phyloP scores from a whole-genome alignment of 2,797 vertebrate species.

The Yasuhikotakia modesta region DNA sequence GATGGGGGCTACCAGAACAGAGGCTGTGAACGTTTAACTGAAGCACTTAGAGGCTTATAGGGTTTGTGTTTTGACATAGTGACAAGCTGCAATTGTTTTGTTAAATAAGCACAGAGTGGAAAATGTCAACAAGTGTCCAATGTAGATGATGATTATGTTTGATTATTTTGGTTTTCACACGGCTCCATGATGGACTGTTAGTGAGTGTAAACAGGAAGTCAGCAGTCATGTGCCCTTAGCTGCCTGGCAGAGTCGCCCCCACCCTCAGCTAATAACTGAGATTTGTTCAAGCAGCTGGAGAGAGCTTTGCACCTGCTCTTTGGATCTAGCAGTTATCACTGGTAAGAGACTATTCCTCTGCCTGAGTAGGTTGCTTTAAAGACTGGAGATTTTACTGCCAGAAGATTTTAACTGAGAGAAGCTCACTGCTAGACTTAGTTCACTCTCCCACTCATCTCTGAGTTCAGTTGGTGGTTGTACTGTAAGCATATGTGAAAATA shows the following conservation, averaged over 20 bases:
- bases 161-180: neutral
- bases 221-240: conserved; percentile 29
- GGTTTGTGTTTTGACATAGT: neutral
- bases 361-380: conserved; percentile 22
- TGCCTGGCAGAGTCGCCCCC: conserved; percentile 48
- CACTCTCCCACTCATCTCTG: conserved; percentile 34
- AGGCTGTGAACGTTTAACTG: neutral
- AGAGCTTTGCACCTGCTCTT: conserved; percentile 43
- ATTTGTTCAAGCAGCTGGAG: conserved; percentile 63
- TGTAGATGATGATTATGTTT: neutral
- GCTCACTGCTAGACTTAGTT: conserved; percentile 24
- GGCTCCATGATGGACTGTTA: conserved; percentile 47
- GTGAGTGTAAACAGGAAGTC: conserved; percentile 38
- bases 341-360: conserved; percentile 30
- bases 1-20: neutral
- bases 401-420: conserved; percentile 16
- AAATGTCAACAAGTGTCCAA: neutral
- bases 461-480: conserved; percentile 43
- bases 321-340: conserved; percentile 24
- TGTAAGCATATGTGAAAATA: conserved; percentile 58
- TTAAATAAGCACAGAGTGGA: neutral
- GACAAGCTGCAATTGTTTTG: neutral
- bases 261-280: conserved; percentile 52
- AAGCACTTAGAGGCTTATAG: neutral
- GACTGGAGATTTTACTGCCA: conserved; percentile 8